Evolutionary conservation across 2,113 vertebrate species (phyloP).

Genomic region (Ia io): DNA sequence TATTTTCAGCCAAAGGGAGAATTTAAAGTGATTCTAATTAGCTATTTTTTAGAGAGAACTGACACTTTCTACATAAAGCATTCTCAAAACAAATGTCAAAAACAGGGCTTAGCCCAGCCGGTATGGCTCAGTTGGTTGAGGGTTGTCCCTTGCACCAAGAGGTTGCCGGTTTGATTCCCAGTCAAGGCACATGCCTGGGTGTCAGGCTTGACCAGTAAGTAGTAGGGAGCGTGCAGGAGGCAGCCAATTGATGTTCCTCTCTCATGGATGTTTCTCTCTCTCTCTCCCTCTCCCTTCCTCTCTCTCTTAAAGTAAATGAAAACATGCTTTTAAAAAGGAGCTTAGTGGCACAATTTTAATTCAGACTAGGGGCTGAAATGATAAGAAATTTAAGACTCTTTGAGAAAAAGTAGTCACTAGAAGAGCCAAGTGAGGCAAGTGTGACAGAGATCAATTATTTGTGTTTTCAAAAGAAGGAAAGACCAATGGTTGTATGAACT

Average conservation of each 20-base stretch:
- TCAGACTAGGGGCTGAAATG: neutral
- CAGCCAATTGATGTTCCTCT: too few relatives aligned
- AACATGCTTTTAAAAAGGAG: neutral
- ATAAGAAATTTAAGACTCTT: neutral
- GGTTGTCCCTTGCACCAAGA: too few relatives aligned
- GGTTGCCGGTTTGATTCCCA: too few relatives aligned
- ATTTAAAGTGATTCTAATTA: neutral
- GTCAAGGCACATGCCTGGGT: too few relatives aligned
- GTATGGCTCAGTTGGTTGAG: too few relatives aligned
- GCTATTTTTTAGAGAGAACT: neutral
- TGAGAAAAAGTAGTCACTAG: neutral
- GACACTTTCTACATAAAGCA: neutral
- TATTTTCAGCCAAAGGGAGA: neutral
- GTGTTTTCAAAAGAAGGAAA: conserved; percentile 2
- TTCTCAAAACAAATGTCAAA: conserved; percentile 13
- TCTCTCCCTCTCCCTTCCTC: too few relatives aligned
- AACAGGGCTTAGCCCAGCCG: neutral
- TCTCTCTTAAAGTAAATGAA: too few relatives aligned
- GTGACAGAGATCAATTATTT: neutral
- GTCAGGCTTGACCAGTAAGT: too few relatives aligned
- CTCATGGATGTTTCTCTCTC: too few relatives aligned
- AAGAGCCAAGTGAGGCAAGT: neutral
- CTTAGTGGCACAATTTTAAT: neutral
- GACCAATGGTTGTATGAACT: neutral
- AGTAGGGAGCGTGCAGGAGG: too few relatives aligned